These are phyloP conservation scores for Calosoma granatense DNA, from an alignment of 1,140 invertebrate species.

Conservation along the genomic window DNA sequence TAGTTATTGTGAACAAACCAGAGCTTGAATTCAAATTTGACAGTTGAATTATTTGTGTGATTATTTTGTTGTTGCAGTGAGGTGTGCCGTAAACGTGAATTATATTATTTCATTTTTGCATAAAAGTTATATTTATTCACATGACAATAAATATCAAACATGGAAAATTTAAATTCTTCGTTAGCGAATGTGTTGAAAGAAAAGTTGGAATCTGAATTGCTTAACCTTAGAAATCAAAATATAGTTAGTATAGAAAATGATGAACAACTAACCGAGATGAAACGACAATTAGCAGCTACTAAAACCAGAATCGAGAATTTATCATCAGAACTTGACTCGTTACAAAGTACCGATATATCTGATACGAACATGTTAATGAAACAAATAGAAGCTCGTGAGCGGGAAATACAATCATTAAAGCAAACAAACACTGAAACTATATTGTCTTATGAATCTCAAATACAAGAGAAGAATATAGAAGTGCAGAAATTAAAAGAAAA, in stretches of 20 bases:
- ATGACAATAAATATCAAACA: no score
- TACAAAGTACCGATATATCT: constrained; percentile 13
- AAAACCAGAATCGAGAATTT: constrained; percentile 14
- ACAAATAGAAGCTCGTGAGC: constrained; percentile 13
- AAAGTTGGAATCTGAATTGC: background rate
- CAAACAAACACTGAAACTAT: constrained; percentile 9
- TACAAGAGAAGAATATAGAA: constrained; percentile 14
- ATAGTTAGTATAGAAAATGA: background rate
- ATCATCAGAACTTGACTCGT: constrained; percentile 16
- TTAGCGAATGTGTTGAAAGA: background rate
- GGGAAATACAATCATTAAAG: background rate
- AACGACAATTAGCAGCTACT: constrained; percentile 13
- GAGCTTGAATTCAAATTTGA: no score
- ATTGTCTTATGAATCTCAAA: constrained; percentile 7
- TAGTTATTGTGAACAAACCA: no score
- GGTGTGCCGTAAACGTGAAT: no score
- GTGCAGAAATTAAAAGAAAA: constrained; percentile 5
- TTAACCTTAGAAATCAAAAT: background rate
- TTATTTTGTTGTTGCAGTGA: no score
- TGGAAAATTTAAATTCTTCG: background rate
- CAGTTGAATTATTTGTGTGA: no score
- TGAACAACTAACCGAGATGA: constrained; percentile 17
- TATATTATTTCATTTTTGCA: no score
- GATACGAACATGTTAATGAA: constrained; percentile 11
- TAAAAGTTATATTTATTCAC: no score